These are phyloP conservation scores for Zaprionus capensis DNA, from an alignment of 1,140 invertebrate genomes.

Conservation along the genomic window DNA sequence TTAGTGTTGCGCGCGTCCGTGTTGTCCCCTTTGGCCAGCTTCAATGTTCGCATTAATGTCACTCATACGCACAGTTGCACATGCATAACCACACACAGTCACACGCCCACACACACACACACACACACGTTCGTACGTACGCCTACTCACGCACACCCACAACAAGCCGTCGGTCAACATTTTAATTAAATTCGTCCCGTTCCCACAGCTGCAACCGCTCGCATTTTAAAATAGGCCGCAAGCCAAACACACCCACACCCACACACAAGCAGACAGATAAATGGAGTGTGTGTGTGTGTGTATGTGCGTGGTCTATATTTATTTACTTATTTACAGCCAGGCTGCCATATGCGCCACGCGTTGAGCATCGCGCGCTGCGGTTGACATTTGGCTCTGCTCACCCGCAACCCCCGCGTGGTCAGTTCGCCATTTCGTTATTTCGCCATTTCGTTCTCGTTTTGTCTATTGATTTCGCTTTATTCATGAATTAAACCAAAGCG, in stretches of 20 bases:
- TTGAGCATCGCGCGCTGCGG: slow-evolving; percentile 57
- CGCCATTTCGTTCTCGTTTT: slow-evolving; percentile 11
- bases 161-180: slow-evolving; percentile 66
- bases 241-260: slow-evolving; percentile 8
- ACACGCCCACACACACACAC: slow-evolving; percentile 30
- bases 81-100: slow-evolving; percentile 61
- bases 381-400: slow-evolving; percentile 49
- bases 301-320: slow-evolving; percentile 69
- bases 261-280: slow-evolving; percentile 13
- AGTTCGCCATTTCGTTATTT: slow-evolving; percentile 27
- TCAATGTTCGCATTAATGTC: slow-evolving; percentile 78
- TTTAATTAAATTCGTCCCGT: slow-evolving; percentile 76
- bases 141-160: slow-evolving; percentile 7
- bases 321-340: slow-evolving; percentile 68
- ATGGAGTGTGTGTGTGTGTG: slow-evolving; percentile 24
- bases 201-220: slow-evolving; percentile 38
- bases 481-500: slow-evolving; percentile 39
- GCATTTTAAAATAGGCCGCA: slow-evolving; percentile 70
- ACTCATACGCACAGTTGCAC: slow-evolving; percentile 81
- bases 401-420: background rate
- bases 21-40: slow-evolving; percentile 40
- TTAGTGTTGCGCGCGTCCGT: slow-evolving; percentile 28
- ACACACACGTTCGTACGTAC: slow-evolving; percentile 23
- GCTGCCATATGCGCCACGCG: slow-evolving; percentile 63
- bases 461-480: slow-evolving; percentile 50